Percentiles rank a stretch among this genome's conserved stretches.
phyloP scores from a whole-genome alignment of 2,888 invertebrate species.

The Azorinus chamasolen region DNA sequence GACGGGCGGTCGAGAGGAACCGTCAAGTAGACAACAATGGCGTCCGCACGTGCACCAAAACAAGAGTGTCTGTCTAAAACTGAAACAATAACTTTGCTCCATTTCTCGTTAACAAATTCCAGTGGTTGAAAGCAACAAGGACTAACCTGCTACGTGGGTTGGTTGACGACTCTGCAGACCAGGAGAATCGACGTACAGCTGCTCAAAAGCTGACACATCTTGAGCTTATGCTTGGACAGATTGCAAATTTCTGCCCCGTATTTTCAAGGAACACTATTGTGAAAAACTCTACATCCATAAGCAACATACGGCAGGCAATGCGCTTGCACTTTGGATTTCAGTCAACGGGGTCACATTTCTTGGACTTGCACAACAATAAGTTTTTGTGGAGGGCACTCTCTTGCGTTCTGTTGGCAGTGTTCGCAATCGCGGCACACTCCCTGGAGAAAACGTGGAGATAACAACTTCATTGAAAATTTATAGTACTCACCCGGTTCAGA shows the following conservation, averaged over 20 bases:
- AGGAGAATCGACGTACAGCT: conserved; percentile 5
- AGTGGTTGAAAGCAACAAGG: conserved; percentile 17
- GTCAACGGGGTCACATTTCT: conserved; percentile 43
- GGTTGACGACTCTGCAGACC: background rate
- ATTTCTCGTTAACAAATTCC: conserved; percentile 26
- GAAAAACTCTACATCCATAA: conserved; percentile 38
- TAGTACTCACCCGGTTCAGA: conserved; percentile 61
- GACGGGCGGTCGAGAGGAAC: too few species aligned
- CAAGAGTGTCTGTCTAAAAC: background rate
- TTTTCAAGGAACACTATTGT: conserved; percentile 41
- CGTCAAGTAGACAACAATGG: background rate
- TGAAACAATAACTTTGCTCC: conserved; percentile 36
- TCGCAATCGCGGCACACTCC: conserved; percentile 44
- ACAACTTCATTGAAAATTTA: conserved; percentile 59
- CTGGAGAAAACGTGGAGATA: conserved; percentile 41
- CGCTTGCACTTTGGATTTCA: conserved; percentile 55
- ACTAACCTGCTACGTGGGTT: background rate
- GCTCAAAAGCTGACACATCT: conserved; percentile 11
- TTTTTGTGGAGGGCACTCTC: conserved; percentile 59
- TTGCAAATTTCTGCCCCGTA: conserved; percentile 31
- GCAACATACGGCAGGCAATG: conserved; percentile 36
- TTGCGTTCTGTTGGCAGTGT: conserved; percentile 26
- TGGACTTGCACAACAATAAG: conserved; percentile 47
- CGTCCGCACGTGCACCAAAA: conserved; percentile 1
- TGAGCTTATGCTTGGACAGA: conserved; percentile 21